Percentiles rank a stretch among this genome's conserved stretches.
These are phyloP conservation scores for Carcharodon carcharias DNA, from an alignment of 2,797 vertebrate species.

Conservation along the genomic window DNA sequence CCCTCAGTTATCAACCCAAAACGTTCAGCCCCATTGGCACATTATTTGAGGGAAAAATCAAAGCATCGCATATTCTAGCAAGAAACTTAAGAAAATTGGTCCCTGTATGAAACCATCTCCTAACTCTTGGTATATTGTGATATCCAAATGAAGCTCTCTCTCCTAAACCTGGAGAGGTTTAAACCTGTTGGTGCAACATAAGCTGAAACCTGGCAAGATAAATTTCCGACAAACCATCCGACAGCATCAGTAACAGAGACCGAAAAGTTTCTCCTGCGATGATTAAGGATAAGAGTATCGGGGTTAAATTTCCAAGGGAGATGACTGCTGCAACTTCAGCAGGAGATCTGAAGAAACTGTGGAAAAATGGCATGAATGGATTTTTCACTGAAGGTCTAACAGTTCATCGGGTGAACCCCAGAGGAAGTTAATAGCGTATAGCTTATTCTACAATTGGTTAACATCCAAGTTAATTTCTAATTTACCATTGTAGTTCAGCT, in stretches of 20 bases:
- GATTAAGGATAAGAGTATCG: neutral
- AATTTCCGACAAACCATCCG: no score
- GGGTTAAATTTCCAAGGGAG: neutral
- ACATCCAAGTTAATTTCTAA: neutral
- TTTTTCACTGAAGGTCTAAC: neutral
- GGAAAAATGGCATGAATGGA: neutral
- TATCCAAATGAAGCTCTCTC: no score
- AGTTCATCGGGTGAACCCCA: neutral
- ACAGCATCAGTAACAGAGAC: neutral
- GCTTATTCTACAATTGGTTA: neutral
- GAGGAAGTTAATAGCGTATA: neutral
- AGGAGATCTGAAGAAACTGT: neutral
- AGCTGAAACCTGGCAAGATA: no score
- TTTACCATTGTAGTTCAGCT: neutral
- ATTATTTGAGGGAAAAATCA: no score
- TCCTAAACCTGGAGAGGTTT: no score
- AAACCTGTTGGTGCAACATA: no score
- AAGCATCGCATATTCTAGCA: no score
- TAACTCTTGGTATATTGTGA: no score
- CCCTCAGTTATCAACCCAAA: no score
- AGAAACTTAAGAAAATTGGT: no score
- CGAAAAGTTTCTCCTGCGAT: neutral
- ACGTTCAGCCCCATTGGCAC: no score
- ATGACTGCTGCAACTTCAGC: neutral
- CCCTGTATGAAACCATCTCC: no score